Base-by-base conservation (phyloP, 2,888 invertebrate genomes). In the Mesochorus sp. region DNA sequence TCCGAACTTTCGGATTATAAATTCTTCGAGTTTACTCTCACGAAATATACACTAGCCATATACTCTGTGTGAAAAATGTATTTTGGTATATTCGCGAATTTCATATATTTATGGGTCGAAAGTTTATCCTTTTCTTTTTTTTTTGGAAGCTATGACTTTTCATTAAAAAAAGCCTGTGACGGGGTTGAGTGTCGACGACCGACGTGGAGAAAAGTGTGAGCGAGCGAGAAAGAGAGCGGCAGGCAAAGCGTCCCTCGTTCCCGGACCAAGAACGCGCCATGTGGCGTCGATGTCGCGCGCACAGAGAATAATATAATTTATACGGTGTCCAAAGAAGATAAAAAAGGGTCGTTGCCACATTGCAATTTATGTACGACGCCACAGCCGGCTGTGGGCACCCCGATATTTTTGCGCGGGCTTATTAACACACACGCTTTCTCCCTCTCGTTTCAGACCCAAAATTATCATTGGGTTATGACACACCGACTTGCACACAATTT, bases 281-380 rank as follows among this genome's bases (percentile, higher is more conserved):
- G 81, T 80, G 82, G 81, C 80, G 81, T 79, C 78, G 74, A 70
- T 79, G 78, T 75, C 74, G 74, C 78, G 74, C 74, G 75, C 66
- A n/a, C n/a, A n/a, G n/a, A 68, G 71, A 80, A 81, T 81, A 82
- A 82, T 80, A 76, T 80, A 81, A 82, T 82, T 82, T 82, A 81
- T 81, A 82, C 81, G 75, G 73, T 77, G 75, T 68, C 66, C 55
- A 47, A 78, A 62, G 76, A 82, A 81, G n/a, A n/a, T n/a, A n/a
- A 71, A 82, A 82, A 81, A 81, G 79, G 82, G 81, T 80, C 82
- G 82, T 81, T 81, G 81, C 70, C 77, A 81, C 77, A 78, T 73
- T 81, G 81, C 80, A 82, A 82, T 81, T 82, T 81, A 82, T 82
- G 74, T 77, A 75, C 76, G 80, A 55, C 47, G 72, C 74, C 72